phyloP scores from a whole-genome alignment of 2,888 invertebrate species.

The Lithophane socia region DNA sequence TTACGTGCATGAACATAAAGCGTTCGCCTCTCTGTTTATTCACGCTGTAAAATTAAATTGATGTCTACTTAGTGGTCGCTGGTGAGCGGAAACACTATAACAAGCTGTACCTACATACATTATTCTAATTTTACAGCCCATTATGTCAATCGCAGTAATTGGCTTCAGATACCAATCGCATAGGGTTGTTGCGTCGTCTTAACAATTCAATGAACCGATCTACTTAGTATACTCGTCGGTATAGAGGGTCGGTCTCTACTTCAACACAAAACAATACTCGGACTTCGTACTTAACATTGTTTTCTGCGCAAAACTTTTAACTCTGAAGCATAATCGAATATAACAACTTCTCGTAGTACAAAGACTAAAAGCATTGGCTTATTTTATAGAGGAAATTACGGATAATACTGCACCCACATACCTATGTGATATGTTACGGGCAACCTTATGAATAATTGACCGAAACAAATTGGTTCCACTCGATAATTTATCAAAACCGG shows the following conservation, averaged over 20 bases:
- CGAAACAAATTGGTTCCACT: slow-evolving; percentile 48
- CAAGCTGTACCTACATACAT: slow-evolving; percentile 34
- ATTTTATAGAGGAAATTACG: slow-evolving; percentile 4
- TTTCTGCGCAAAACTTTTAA: slow-evolving; percentile 47
- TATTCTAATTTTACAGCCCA: slow-evolving; percentile 42
- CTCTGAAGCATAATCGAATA: slow-evolving; percentile 44
- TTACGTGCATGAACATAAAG: slow-evolving; percentile 35
- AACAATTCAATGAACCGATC: slow-evolving; percentile 22
- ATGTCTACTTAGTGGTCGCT: slow-evolving; percentile 41
- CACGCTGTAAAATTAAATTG: slow-evolving; percentile 47
- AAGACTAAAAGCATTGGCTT: slow-evolving; percentile 19
- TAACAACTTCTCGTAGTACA: slow-evolving; percentile 35
- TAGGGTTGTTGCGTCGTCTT: slow-evolving; percentile 7
- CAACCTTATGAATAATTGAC: slow-evolving; percentile 45
- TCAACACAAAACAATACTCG: slow-evolving; percentile 29
- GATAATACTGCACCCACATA: not conserved
- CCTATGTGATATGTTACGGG: slow-evolving; percentile 7
- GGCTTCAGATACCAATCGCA: slow-evolving; percentile 34
- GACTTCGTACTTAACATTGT: slow-evolving; percentile 40
- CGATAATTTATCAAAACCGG: slow-evolving; percentile 41
- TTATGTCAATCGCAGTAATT: slow-evolving; percentile 32
- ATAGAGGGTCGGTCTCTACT: slow-evolving; percentile 13
- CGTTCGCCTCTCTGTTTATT: slow-evolving; percentile 26
- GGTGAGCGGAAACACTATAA: slow-evolving; percentile 26
- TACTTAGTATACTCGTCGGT: slow-evolving; percentile 16